A percentile compares a stretch with the other conserved stretches of the same genome.
Conservation (phyloP, 2,113 vertebrate genomes). For the Empidonax alnorum region DNA sequence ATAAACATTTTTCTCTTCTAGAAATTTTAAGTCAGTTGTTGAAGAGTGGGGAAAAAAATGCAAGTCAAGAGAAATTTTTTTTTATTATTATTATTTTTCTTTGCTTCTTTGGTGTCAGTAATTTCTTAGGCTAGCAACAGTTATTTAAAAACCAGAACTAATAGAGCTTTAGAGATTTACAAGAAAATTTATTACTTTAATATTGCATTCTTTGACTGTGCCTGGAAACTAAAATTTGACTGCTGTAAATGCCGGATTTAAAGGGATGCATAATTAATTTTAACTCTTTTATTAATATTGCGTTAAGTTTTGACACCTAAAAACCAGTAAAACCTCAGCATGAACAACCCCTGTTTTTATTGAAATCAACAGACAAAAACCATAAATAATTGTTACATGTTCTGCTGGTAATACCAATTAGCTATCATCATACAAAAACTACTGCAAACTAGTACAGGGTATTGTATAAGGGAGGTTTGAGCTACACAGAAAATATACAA, state of each 20-base stretch:
- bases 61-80: background rate
- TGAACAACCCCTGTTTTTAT: slow-evolving; percentile 37
- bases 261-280: slow-evolving; percentile 39
- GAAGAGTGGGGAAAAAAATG: background rate
- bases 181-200: background rate
- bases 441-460: background rate
- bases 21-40: background rate
- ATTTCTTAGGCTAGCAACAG: background rate
- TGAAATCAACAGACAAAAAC: slow-evolving; percentile 54
- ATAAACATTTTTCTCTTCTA: background rate
- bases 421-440: slow-evolving; percentile 7
- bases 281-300: slow-evolving; percentile 15
- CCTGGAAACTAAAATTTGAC: background rate
- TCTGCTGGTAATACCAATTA: slow-evolving; percentile 50
- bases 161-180: background rate
- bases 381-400: slow-evolving; percentile 55
- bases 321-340: slow-evolving; percentile 41
- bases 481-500: background rate
- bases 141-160: background rate
- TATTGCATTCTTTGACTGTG: background rate
- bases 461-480: background rate
- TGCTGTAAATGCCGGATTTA: background rate
- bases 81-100: background rate
- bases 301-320: slow-evolving; percentile 44
- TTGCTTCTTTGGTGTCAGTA: background rate